Base-by-base conservation (phyloP, 2,888 invertebrate genomes). In the Lasioglossum villosulum region DNA sequence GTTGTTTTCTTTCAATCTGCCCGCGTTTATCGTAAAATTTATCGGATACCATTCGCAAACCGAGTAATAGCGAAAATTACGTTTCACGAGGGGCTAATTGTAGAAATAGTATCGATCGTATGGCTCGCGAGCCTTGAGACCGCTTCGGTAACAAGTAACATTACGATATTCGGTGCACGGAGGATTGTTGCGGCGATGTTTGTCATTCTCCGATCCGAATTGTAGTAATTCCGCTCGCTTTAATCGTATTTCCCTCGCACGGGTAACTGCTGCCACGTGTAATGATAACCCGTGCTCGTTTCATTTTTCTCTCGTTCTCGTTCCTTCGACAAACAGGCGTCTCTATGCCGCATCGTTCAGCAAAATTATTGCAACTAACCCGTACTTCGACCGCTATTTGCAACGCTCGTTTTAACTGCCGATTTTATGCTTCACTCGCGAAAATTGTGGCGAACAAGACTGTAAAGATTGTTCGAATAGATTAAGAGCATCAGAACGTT, bases 81-180 rank as follows among this genome's bases (percentile, higher is more conserved):
- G 59, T 59, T 59, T 14, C 59, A n/a, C 27, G n/a, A 14, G 14
- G 1, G 27, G 14, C 59, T 59, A 59, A 59, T 59, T 14, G 59
- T 59, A 14, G 59, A 59, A 59, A 59, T 27, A 59, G 30, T 30
- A 30, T 66, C 63, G 63, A 68, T 68, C 68, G 68, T 34, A 19
- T 16, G 34, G 19, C 34, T 23, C 68, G 37, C 37, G 68, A 68
- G 37, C 68, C 68, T 68, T 68, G 68, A 68, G 37, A 68, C 37
- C 37, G 8, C 6, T 19, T 23, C 34, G 63, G 63, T 30, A 66
- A 66, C 66, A 37, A 37, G 30, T 19, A 16, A 19, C 63, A 30
- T 63, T 63, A 66, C 66, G 66, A 37, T 66, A 66, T 66, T 66
- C 66, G 66, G 66, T 66, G 34, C 66, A 66, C 34, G 66, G 2